A percentile compares a stretch with the other conserved stretches of the same genome.
phyloP scores from a whole-genome alignment of 2,888 invertebrate species.

The Phyllotreta striolata region DNA sequence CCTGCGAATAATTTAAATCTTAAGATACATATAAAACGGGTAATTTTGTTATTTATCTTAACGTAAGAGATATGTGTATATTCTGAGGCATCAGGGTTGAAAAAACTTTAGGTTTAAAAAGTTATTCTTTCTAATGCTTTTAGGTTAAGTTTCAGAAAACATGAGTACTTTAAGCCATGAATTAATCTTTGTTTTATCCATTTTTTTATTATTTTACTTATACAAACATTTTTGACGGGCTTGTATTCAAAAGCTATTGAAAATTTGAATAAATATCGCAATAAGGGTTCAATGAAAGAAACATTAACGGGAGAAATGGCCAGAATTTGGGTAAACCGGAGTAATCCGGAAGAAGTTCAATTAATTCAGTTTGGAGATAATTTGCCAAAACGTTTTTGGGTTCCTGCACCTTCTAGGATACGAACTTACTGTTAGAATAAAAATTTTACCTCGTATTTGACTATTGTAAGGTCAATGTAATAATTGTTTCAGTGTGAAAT shows the following conservation, averaged over 20 bases:
- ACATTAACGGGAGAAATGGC: no score
- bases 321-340: neutral
- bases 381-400: neutral
- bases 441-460: slow-evolving; percentile 14
- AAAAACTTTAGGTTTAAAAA: slow-evolving; percentile 43
- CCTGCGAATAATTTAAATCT: slow-evolving; percentile 34
- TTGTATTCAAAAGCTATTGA: slow-evolving; percentile 6
- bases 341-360: slow-evolving; percentile 2
- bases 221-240: slow-evolving; percentile 16
- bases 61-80: slow-evolving; percentile 33
- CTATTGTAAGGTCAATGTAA: slow-evolving; percentile 19
- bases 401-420: slow-evolving; percentile 15
- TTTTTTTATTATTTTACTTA: slow-evolving; percentile 17
- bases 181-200: slow-evolving; percentile 8
- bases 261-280: neutral
- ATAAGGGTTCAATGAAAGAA: slow-evolving; percentile 11
- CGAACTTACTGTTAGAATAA: slow-evolving; percentile 6
- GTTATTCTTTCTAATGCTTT: slow-evolving; percentile 40
- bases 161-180: slow-evolving; percentile 39
- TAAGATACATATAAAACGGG: slow-evolving; percentile 40
- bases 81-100: slow-evolving; percentile 54
- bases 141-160: slow-evolving; percentile 45
- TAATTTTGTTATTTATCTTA: slow-evolving; percentile 42
- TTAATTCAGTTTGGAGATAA: neutral
- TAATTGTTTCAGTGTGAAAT: slow-evolving; percentile 31